Percentiles rank a stretch among this genome's conserved stretches.
phyloP scores from a whole-genome alignment of 2,113 vertebrate species.

The Campylomormyrus numenius region DNA sequence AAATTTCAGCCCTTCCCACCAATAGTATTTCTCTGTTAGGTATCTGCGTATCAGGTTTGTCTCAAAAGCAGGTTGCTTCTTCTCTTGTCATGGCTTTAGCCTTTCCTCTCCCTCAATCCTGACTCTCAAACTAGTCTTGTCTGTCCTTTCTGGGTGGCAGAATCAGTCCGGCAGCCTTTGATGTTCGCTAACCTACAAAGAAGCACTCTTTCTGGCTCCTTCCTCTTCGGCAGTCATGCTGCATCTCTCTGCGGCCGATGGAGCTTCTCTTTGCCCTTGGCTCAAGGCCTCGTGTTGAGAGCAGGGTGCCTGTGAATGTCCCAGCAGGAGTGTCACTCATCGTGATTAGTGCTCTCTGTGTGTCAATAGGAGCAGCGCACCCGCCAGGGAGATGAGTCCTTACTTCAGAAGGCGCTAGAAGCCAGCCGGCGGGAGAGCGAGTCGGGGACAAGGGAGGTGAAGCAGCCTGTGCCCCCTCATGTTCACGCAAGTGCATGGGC shows the following conservation, averaged over 20 bases:
- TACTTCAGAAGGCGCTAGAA: conserved; percentile 57
- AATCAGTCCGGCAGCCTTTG: neutral
- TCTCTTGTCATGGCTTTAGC: neutral
- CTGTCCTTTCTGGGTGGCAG: neutral
- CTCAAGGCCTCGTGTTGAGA: neutral
- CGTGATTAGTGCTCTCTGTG: neutral
- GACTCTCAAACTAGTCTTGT: neutral
- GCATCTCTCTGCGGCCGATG: neutral
- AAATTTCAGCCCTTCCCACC: neutral
- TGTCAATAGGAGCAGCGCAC: conserved; percentile 72
- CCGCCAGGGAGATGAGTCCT: conserved; percentile 72
- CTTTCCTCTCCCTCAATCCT: neutral
- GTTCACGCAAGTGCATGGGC: neutral
- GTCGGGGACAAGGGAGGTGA: conserved; percentile 63
- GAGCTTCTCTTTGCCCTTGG: neutral
- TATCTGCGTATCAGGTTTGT: neutral
- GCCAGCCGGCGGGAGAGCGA: conserved; percentile 57
- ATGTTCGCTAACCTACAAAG: neutral
- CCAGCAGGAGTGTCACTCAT: neutral
- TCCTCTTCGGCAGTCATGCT: neutral
- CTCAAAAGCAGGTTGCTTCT: neutral
- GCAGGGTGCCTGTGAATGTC: neutral
- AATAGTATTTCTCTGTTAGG: neutral
- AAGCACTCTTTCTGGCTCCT: neutral
- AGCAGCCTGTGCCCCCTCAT: conserved; percentile 25